phyloP scores from a whole-genome alignment of 1,140 invertebrate species.

The Listronotus bonariensis region DNA sequence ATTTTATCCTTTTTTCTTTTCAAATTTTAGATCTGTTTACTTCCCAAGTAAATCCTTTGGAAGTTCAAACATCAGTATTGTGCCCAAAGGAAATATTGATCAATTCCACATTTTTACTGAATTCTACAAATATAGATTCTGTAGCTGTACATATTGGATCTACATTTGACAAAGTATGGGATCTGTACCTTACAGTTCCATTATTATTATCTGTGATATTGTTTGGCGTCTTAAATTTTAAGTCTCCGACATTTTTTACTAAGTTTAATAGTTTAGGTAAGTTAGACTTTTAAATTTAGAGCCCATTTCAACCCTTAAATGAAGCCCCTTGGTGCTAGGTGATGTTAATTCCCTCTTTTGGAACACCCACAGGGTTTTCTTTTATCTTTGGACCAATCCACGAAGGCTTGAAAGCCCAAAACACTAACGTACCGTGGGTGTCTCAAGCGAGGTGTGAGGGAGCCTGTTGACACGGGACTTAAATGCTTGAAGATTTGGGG shows the following conservation, averaged over 20 bases:
- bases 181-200: slow-evolving; percentile 78
- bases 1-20: too few species aligned
- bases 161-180: slow-evolving; percentile 63
- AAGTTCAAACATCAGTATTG: slow-evolving; percentile 25
- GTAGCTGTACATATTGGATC: slow-evolving; percentile 48
- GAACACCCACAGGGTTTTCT: too few species aligned
- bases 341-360: too few species aligned
- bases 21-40: slow-evolving; percentile 16
- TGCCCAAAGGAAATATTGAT: slow-evolving; percentile 36
- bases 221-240: slow-evolving; percentile 83
- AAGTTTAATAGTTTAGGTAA: slow-evolving; percentile 91
- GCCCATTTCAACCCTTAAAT: too few species aligned
- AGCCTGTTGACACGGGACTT: too few species aligned
- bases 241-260: slow-evolving; percentile 87
- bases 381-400: too few species aligned
- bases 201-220: slow-evolving; percentile 77
- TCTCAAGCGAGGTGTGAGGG: too few species aligned
- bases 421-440: too few species aligned
- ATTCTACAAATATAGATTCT: slow-evolving; percentile 29
- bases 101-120: background rate
- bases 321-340: too few species aligned
- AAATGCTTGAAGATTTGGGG: too few species aligned
- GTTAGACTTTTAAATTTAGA: too few species aligned
- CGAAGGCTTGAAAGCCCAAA: too few species aligned
- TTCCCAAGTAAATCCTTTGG: background rate